phyloP scores from a whole-genome alignment of 2,797 vertebrate species.

The Gobio occitaniae region DNA sequence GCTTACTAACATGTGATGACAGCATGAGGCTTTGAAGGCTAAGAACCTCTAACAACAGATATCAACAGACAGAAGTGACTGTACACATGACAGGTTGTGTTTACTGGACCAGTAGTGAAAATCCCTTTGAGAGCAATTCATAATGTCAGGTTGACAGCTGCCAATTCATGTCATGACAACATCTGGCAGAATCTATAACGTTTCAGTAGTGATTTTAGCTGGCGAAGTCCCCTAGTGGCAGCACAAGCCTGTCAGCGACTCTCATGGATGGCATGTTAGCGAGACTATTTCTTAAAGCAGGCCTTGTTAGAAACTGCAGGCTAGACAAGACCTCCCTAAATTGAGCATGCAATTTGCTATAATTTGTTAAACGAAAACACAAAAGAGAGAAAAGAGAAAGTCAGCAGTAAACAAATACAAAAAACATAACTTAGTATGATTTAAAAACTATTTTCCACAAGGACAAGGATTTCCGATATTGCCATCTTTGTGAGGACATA shows the following conservation, averaged over 20 bases:
- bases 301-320: constrained; percentile 30
- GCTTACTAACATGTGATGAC: not conserved
- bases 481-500: too few relatives aligned
- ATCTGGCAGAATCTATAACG: constrained; percentile 27
- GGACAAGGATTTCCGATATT: too few relatives aligned
- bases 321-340: constrained; percentile 45
- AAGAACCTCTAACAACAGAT: not conserved
- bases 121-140: constrained; percentile 23
- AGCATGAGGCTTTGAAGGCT: not conserved
- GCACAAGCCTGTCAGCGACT: not conserved
- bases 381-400: constrained; percentile 41
- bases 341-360: constrained; percentile 44
- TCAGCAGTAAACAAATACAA: constrained; percentile 46
- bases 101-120: constrained; percentile 23
- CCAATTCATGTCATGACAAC: constrained; percentile 37
- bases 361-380: constrained; percentile 48
- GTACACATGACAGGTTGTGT: constrained; percentile 4
- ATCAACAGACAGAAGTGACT: not conserved
- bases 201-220: not conserved
- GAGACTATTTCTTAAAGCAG: constrained; percentile 6
- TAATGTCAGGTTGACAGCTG: constrained; percentile 38
- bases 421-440: too few relatives aligned
- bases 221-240: constrained; percentile 1
- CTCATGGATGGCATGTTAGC: not conserved
- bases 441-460: too few relatives aligned